Conservation (phyloP, 2,113 vertebrate genomes). For the Salvator merianae region DNA sequence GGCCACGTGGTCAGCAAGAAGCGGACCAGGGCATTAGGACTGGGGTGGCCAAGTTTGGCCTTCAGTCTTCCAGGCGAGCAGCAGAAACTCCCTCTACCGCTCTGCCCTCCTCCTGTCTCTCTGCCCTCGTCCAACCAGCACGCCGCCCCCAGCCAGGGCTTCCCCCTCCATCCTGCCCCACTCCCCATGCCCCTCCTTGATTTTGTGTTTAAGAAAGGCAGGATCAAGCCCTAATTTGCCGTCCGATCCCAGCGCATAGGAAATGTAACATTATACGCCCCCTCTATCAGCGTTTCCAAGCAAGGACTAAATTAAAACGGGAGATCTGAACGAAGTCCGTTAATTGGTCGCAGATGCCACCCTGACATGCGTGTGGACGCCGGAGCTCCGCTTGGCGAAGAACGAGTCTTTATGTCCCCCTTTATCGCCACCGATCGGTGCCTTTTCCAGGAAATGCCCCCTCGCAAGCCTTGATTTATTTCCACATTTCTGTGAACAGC, state of each 20-base stretch:
- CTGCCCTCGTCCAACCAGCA: too few relatives aligned
- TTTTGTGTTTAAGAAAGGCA: background rate
- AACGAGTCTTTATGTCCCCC: background rate
- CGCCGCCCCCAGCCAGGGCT: too few relatives aligned
- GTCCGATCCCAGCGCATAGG: background rate
- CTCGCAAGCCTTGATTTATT: background rate
- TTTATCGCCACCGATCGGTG: background rate
- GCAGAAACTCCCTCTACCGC: background rate
- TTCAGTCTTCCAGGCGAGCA: too few relatives aligned
- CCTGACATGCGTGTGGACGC: background rate
- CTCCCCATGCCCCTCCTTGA: background rate
- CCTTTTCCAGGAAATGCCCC: background rate
- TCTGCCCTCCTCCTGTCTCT: background rate
- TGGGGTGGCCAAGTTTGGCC: too few relatives aligned
- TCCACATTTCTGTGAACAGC: background rate
- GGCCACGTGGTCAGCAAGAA: too few relatives aligned
- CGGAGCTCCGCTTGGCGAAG: background rate
- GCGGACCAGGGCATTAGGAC: too few relatives aligned
- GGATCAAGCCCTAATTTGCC: background rate
- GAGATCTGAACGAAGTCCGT: background rate
- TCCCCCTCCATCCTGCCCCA: too few relatives aligned
- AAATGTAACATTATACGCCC: conserved; percentile 1
- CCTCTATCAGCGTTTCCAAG: background rate
- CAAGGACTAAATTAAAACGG: conserved; percentile 2
- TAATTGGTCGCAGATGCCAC: background rate